These are phyloP conservation scores for Trichogramma dendrolimi DNA, from an alignment of 2,888 invertebrate genomes.

Conservation along the genomic window DNA sequence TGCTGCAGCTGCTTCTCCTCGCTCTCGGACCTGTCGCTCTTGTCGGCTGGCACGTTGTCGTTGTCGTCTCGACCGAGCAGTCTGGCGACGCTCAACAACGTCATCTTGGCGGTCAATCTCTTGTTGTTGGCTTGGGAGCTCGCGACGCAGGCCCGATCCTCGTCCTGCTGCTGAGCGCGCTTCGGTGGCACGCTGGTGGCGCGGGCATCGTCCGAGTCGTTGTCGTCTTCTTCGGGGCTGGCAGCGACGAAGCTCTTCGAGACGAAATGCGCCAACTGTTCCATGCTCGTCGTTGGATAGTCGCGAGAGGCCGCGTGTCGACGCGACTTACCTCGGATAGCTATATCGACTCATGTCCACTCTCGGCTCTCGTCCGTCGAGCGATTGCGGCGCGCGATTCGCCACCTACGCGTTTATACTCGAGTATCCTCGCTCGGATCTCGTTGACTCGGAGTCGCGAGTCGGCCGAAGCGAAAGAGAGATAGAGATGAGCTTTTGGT, in stretches of 20 bases:
- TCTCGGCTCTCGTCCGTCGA: too few relatives aligned
- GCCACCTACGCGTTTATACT: too few relatives aligned
- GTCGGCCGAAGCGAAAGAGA: neutral
- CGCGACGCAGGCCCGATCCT: neutral
- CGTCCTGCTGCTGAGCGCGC: neutral
- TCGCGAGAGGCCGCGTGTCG: too few relatives aligned
- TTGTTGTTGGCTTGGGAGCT: neutral
- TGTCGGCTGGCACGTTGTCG: neutral
- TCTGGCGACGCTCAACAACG: too few relatives aligned
- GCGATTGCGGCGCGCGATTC: too few relatives aligned
- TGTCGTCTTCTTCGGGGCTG: constrained; percentile 27
- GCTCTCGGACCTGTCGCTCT: neutral
- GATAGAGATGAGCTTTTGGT: too few relatives aligned
- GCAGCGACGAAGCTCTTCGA: constrained; percentile 68
- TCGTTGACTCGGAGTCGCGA: too few relatives aligned
- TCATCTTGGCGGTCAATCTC: too few relatives aligned
- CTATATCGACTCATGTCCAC: too few relatives aligned
- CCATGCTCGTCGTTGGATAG: constrained; percentile 56
- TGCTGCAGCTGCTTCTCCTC: too few relatives aligned
- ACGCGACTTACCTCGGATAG: too few relatives aligned
- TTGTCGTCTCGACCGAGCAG: neutral
- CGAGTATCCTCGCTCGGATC: too few relatives aligned
- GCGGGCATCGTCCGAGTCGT: neutral
- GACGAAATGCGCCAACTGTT: constrained; percentile 86
- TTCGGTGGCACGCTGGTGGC: neutral